These are phyloP conservation scores for Heliconius cydno DNA, from an alignment of 2,888 invertebrate species.

Conservation along the genomic window DNA sequence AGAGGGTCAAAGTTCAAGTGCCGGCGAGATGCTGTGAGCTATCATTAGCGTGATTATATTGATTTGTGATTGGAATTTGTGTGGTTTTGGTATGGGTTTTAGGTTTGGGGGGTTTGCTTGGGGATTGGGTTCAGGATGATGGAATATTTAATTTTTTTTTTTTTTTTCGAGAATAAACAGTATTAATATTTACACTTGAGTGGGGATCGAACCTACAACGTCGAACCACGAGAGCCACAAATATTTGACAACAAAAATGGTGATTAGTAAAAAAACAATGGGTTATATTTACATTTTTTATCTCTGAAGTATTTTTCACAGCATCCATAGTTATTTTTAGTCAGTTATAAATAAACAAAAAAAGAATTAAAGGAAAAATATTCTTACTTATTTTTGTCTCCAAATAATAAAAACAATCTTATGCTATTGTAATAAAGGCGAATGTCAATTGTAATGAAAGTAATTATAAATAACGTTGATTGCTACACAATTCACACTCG, in stretches of 20 bases:
- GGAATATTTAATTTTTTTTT: too few species aligned
- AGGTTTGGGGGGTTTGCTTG: neutral
- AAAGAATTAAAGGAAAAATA: conserved; percentile 10
- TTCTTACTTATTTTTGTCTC: conserved; percentile 7
- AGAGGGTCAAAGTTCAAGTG: conserved; percentile 35
- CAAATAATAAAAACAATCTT: conserved; percentile 15
- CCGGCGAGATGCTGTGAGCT: neutral
- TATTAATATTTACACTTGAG: too few species aligned
- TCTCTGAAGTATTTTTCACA: neutral
- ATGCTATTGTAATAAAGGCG: conserved; percentile 5
- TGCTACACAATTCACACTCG: conserved; percentile 40
- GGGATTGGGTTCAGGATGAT: neutral
- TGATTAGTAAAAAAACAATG: neutral
- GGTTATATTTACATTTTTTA: neutral
- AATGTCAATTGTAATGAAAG: neutral
- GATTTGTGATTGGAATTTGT: conserved; percentile 15
- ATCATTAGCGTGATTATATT: conserved; percentile 13
- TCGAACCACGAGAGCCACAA: neutral
- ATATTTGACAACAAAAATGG: neutral
- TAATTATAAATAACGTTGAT: conserved; percentile 30
- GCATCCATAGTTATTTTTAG: neutral
- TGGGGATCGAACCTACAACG: too few species aligned
- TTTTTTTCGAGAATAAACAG: too few species aligned
- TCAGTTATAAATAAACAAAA: neutral
- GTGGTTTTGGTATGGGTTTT: neutral